Evolutionary conservation across 2,888 invertebrate genomes (phyloP), one percentile per base, ranked within the genome.

Genomic region (Ennomos erosarius): DNA sequence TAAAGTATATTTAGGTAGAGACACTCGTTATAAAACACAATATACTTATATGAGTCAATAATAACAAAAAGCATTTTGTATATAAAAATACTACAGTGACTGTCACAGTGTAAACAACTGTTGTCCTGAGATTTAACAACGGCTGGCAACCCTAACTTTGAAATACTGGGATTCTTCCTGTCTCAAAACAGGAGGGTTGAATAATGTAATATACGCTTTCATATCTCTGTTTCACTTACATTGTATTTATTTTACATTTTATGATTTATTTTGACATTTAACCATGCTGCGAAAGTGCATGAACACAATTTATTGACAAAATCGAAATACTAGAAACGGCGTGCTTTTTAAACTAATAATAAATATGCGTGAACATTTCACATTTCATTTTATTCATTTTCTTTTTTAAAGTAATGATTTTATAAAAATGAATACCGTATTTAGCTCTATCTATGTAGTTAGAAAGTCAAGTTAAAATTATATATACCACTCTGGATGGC

Each of bases 121-220:
- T 12, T n/a, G 39, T 39, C 48, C 48, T 34, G 40, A 10, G 33
- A 46, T 40, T 46, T 35, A 35, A 40, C 54, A 16, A 40, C 13
- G 46, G 35, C 9, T 35, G 40, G 40, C 35, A 46, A 10, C 46
- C 55, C 13, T 37, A 35, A 34, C 10, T 47, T 37, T 50, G 45
- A 55, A 60, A 62, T 68, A 70, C 71, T 64, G 58, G 60, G 67
- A 72, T 70, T 70, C 67, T 66, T 58, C 63, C 46, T 57, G 56
- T 63, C 51, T 56, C 60, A 52, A 64, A 71, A 70, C 64, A 65
- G 63, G 63, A 62, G 55, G 67, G 55, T 64, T 71, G 74, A 70
- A 71, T 73, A 67, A 71, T 73, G 71, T 69, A 71, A 64, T 71
- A 66, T 65, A 42, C 48, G 62, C 60, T 62, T 66, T 66, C 60